Conservation (phyloP, 2,797 vertebrate genomes). For the Phaenicophaeus curvirostris region DNA sequence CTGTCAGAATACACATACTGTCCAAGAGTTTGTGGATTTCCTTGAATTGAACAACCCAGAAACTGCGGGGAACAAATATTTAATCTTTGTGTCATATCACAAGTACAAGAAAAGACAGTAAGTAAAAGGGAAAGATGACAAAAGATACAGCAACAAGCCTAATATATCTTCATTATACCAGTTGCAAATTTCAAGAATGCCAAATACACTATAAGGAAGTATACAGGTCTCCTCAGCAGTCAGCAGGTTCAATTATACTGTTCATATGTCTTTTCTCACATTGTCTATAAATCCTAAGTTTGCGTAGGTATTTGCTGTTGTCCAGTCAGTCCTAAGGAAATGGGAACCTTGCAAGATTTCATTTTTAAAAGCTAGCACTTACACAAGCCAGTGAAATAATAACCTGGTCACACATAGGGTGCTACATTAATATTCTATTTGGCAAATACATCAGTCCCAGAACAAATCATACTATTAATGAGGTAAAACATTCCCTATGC, state of each 20-base stretch:
- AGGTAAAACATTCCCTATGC: neutral
- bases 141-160: neutral
- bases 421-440: conserved; percentile 16
- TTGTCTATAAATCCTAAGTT: neutral
- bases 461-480: neutral
- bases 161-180: neutral
- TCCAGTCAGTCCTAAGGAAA: neutral
- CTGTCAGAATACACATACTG: neutral
- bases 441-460: neutral
- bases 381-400: neutral
- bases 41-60: neutral
- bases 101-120: neutral
- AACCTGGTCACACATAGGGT: neutral
- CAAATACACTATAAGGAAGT: neutral
- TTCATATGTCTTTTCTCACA: neutral
- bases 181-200: neutral
- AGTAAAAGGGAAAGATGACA: neutral
- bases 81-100: neutral
- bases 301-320: neutral
- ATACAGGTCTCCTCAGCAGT: neutral
- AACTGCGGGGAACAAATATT: neutral
- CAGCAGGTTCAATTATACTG: neutral
- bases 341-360: neutral
- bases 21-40: neutral
- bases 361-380: neutral